phyloP scores from a whole-genome alignment of 2,888 invertebrate species.

The Itoplectis maculator region DNA sequence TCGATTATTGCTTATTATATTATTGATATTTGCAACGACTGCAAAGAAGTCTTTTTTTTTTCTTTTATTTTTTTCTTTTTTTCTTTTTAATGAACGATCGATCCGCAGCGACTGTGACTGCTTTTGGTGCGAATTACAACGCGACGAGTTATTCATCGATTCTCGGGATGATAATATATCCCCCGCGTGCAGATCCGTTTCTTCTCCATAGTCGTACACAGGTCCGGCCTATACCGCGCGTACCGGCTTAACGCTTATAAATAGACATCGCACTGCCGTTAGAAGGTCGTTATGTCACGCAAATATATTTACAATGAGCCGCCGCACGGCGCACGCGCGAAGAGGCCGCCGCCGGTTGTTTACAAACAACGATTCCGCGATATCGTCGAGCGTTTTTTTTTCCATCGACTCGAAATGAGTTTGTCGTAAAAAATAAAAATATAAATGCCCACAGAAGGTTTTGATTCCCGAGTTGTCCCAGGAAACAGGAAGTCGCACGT shows the following conservation, averaged over 20 bases:
- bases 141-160: slow-evolving; percentile 23
- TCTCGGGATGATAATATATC: slow-evolving; percentile 27
- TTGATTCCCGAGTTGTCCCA: slow-evolving; percentile 22
- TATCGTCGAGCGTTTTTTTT: slow-evolving; percentile 7
- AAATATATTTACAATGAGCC: slow-evolving; percentile 61
- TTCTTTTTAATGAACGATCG: background rate
- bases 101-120: background rate
- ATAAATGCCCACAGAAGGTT: slow-evolving; percentile 29
- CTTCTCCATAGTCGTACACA: slow-evolving; percentile 15
- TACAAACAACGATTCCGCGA: slow-evolving; percentile 26
- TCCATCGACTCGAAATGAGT: background rate
- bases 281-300: slow-evolving; percentile 68
- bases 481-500: slow-evolving; percentile 49
- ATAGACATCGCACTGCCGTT: slow-evolving; percentile 45
- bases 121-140: slow-evolving; percentile 9
- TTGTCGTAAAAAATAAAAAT: background rate
- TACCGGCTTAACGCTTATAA: slow-evolving; percentile 36
- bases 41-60: background rate
- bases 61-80: background rate
- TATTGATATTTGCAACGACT: background rate
- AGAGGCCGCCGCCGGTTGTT: slow-evolving; percentile 15
- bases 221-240: background rate
- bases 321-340: background rate
- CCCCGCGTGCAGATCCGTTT: slow-evolving; percentile 24
- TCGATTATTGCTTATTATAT: no score